Evolutionary conservation across 2,888 invertebrate genomes (phyloP).

Genomic region (Cyclophora albipunctata): DNA sequence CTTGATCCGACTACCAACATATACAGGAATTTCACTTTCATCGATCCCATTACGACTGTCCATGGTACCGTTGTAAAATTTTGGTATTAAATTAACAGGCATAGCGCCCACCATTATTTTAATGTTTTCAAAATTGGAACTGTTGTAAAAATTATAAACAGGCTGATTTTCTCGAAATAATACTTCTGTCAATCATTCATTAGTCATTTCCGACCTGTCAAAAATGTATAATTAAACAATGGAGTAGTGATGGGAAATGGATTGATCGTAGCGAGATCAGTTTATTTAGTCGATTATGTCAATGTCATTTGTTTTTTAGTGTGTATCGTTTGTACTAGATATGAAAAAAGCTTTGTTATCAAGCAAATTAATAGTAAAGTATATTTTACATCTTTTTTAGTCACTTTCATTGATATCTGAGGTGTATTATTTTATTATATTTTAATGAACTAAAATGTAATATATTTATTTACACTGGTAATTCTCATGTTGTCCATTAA

Average conservation of each 20-base stretch:
- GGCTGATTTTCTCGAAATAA: slow-evolving; percentile 43
- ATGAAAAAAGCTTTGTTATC: background rate
- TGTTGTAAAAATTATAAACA: slow-evolving; percentile 62
- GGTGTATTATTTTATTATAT: background rate
- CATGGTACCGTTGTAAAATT: slow-evolving; percentile 71
- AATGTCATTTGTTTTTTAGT: background rate
- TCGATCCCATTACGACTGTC: slow-evolving; percentile 68
- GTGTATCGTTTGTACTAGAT: background rate
- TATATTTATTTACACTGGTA: background rate
- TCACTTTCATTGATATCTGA: too few relatives aligned
- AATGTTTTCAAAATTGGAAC: slow-evolving; percentile 64
- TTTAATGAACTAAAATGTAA: background rate
- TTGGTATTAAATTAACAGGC: slow-evolving; percentile 72
- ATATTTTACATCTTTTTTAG: too few relatives aligned
- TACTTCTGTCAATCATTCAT: slow-evolving; percentile 23
- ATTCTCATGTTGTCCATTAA: too few relatives aligned
- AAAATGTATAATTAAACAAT: slow-evolving; percentile 6
- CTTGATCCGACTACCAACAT: slow-evolving; percentile 64
- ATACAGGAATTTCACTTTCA: slow-evolving; percentile 58
- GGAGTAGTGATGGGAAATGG: slow-evolving; percentile 2
- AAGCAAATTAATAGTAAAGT: background rate
- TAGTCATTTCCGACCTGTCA: slow-evolving; percentile 27
- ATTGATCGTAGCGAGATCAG: too few relatives aligned
- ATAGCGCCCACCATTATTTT: slow-evolving; percentile 73
- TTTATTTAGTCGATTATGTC: background rate